A percentile compares a stretch with the other conserved stretches of the same genome.
These are phyloP conservation scores for Nerophis lumbriciformis DNA, from an alignment of 2,113 vertebrate species.

Conservation along the genomic window DNA sequence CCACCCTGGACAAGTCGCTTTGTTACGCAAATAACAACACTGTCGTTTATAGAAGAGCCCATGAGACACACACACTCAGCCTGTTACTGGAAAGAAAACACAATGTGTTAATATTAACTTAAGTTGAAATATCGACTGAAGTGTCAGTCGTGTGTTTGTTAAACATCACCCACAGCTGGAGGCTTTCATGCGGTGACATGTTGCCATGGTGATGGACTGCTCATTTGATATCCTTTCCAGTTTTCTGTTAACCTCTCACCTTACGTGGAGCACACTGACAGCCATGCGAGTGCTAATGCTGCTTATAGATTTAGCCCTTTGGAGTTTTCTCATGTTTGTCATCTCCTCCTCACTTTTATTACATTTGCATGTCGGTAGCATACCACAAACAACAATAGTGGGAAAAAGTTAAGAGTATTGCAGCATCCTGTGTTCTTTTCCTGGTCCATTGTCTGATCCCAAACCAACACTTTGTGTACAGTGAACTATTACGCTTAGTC, in stretches of 20 bases:
- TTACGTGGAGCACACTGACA: conserved; percentile 73
- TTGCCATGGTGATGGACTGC: not conserved
- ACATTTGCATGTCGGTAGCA: conserved; percentile 2
- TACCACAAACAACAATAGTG: conserved; percentile 9
- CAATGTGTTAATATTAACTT: not conserved
- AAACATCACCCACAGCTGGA: not conserved
- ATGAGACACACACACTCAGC: no score
- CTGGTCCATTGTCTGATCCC: conserved; percentile 56
- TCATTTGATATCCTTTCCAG: conserved; percentile 41
- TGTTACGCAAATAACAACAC: no score
- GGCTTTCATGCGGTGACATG: not conserved
- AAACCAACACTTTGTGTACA: conserved; percentile 60
- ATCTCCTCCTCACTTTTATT: not conserved
- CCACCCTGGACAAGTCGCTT: no score
- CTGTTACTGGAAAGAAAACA: no score
- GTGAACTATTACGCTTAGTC: conserved; percentile 51
- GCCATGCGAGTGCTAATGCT: conserved; percentile 60
- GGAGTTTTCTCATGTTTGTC: conserved; percentile 44
- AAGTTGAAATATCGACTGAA: not conserved
- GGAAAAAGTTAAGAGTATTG: conserved; percentile 29
- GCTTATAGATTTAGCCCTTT: conserved; percentile 63
- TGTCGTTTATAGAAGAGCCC: no score
- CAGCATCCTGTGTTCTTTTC: conserved; percentile 37
- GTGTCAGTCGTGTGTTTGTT: not conserved
- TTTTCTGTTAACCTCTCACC: conserved; percentile 65